Evolutionary conservation across 2,113 vertebrate genomes (phyloP), one percentile per base, ranked within the genome.

Genomic region (Gobiocypris rarus): DNA sequence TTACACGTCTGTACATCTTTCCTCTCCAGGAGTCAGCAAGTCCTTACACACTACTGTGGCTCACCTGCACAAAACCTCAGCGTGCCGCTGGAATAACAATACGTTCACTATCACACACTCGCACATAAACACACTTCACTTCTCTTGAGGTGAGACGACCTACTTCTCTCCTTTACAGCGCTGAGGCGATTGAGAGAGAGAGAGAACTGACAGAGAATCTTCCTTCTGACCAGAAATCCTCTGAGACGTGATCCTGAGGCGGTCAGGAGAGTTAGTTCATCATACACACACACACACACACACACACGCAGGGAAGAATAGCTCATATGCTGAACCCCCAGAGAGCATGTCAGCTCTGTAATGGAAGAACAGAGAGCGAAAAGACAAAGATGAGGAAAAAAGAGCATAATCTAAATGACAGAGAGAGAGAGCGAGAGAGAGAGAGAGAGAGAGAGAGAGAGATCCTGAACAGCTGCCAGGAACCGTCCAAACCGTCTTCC

Each of bases 111-210:
- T 81, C 61, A 52, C 61, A 50, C 71, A 38, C 71, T 52, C 56
- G 7, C 82, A 75, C 41, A 31, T 56, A 65, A 24, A 75, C 41
- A 75, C 73, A 65, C 82, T 69, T 43, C 38, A 41, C 59, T 77
- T 38, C 83, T 71, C 76, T 41, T 24, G 65, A 79, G 54, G 83
- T 73, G 76, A 81, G 28, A 19, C 74, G 84, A 67, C 85, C 82
- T 84, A 84, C 59, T 86, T 86, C 59, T 86, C 26, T 69, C 67
- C 26, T 83, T 83, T 28, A 84, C 28, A 75, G 54, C 48, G 8
- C 24, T 78, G 75, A 77, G n/a, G 26, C 56, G 82, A 45, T 75
- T 13, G 43, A 82, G 56, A 75, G 43, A 75, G 58, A 75, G 48
- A 79, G 48, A 81, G 9, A 81, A n/a, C 76, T 78, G 63, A 83